A percentile compares a stretch with the other conserved stretches of the same genome.
Conservation (phyloP, 1,140 invertebrate genomes). For the Drosophila eugracilis region DNA sequence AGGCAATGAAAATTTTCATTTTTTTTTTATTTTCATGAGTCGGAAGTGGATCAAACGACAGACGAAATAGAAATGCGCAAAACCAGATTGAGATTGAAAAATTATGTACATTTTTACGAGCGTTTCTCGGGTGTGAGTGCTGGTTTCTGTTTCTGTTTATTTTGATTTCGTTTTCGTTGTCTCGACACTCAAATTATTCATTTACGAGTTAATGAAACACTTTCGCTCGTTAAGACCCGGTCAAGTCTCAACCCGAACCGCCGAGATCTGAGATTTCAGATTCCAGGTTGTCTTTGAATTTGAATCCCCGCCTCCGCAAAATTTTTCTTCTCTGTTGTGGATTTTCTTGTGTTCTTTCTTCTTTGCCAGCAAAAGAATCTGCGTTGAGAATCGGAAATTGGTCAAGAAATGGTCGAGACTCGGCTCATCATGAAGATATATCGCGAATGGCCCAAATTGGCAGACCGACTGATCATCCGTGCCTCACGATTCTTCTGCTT, state of each 20-base stretch:
- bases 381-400: slow-evolving; percentile 62
- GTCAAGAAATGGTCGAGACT: slow-evolving; percentile 49
- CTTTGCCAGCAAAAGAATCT: background rate
- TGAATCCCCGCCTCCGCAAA: slow-evolving; percentile 17
- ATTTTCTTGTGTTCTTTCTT: too few relatives aligned
- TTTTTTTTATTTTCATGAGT: slow-evolving; percentile 28
- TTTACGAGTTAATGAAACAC: slow-evolving; percentile 70
- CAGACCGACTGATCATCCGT: slow-evolving; percentile 61
- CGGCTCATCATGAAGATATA: slow-evolving; percentile 44
- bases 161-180: slow-evolving; percentile 65
- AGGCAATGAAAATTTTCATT: slow-evolving; percentile 54
- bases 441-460: slow-evolving; percentile 59
- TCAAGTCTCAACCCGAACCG: slow-evolving; percentile 5
- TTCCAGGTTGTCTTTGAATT: slow-evolving; percentile 2
- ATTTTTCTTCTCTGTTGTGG: too few relatives aligned
- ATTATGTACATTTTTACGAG: slow-evolving; percentile 71
- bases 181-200: slow-evolving; percentile 47
- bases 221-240: slow-evolving; percentile 71
- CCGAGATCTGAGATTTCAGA: background rate
- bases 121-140: slow-evolving; percentile 36
- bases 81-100: slow-evolving; percentile 59
- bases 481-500: slow-evolving; percentile 64
- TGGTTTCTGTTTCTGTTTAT: slow-evolving; percentile 28
- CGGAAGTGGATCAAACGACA: slow-evolving; percentile 72
- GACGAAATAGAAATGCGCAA: slow-evolving; percentile 50